Base-by-base conservation (phyloP, 2,888 invertebrate genomes). In the Eupithecia dodoneata region DNA sequence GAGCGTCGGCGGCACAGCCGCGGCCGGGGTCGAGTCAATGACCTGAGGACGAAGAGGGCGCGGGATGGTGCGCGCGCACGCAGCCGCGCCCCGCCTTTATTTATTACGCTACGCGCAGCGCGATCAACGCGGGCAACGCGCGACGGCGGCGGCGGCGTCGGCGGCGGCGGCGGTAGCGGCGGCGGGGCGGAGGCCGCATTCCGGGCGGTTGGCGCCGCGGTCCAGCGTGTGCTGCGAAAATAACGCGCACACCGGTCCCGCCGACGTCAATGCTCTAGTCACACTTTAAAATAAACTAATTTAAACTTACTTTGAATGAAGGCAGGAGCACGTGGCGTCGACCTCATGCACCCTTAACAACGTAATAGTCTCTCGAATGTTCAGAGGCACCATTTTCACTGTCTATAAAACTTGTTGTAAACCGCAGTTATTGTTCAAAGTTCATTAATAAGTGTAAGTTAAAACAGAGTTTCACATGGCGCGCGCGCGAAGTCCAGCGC, bases 81-180 rank as follows among this genome's bases (percentile, higher is more conserved):
- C 92, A 93, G 91, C 93, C 92, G 93, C 93, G 94, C 94, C 94
- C 94, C 94, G 94, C 94, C 94, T 94, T 94, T 94, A 94, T 94
- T 94, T 94, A 94, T 94, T 94, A 94, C 94, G 93, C 91, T 93
- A 93, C 94, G 93, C 91, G 93, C 93, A 91, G 91, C 88, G 90
- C 90, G 92, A 89, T 87, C 89, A 88, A 88, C 90, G 90, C 89
- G 87, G 81, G 78, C 79, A 79, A 74, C 79, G 89, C 91, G 87
- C 88, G 89, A 88, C 90, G 92, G 93, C 67, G 92, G 93, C 67
- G 92, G 92, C 91, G 91, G 92, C 93, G 90, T 88, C 87, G 81
- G 77, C 79, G 78, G 72, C 79, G 89, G 88, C 88, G 89, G 88
- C 90, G 91, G 93, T 45, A 91, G 93, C 91, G 91, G 93, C 93